A percentile compares a stretch with the other conserved stretches of the same genome.
phyloP scores from a whole-genome alignment of 2,888 invertebrate species.

The Papilio elwesi region DNA sequence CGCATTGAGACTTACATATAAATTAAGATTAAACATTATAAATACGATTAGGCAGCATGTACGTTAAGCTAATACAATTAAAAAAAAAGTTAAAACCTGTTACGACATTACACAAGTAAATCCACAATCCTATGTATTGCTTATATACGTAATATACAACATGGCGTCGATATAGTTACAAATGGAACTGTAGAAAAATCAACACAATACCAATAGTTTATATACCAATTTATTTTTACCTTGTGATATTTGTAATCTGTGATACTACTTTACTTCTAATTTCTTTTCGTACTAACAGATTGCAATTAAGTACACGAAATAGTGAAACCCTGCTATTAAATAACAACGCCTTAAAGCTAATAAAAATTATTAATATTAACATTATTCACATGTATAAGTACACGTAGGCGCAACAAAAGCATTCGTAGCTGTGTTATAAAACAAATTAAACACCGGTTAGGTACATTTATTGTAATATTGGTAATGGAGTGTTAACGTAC shows the following conservation, averaged over 20 bases:
- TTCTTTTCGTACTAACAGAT: conserved; percentile 21
- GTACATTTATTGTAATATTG: background rate
- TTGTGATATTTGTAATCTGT: conserved; percentile 35
- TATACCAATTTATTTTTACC: conserved; percentile 4
- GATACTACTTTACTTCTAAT: conserved; percentile 16
- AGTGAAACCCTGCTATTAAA: conserved; percentile 41
- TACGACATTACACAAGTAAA: conserved; percentile 39
- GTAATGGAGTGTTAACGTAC: background rate
- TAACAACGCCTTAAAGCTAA: conserved; percentile 41
- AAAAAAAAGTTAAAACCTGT: conserved; percentile 39
- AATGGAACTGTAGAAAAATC: conserved; percentile 24
- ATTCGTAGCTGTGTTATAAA: conserved; percentile 59
- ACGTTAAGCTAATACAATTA: conserved; percentile 33
- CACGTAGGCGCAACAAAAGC: conserved; percentile 54
- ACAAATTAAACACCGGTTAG: conserved; percentile 45
- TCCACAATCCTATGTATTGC: conserved; percentile 30
- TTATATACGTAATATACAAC: conserved; percentile 1
- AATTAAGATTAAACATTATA: conserved; percentile 37
- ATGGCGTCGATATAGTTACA: conserved; percentile 16
- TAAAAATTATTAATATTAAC: conserved; percentile 43
- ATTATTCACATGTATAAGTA: conserved; percentile 42
- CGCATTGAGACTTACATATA: conserved; percentile 45
- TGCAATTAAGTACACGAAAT: conserved; percentile 42
- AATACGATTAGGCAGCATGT: conserved; percentile 34
- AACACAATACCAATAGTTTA: conserved; percentile 14